Evolutionary conservation across 1,140 invertebrate genomes (phyloP).

Genomic region (Meloidogyne floridensis): DNA sequence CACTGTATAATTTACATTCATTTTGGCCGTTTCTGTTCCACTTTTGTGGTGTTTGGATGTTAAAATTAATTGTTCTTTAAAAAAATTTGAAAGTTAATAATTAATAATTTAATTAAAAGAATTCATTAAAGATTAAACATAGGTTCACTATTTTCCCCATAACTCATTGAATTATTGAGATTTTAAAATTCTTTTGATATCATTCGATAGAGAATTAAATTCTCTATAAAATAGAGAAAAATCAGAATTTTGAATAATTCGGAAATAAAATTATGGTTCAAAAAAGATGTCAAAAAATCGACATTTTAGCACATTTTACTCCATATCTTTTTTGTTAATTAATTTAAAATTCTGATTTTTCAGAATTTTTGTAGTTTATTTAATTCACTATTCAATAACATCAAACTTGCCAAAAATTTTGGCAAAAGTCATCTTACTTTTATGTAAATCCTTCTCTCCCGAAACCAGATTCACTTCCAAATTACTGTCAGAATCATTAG

Average conservation of each 20-base stretch:
- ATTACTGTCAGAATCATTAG: neutral
- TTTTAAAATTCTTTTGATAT: no score
- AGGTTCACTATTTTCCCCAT: no score
- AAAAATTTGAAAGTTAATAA: neutral
- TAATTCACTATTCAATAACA: neutral
- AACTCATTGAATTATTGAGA: no score
- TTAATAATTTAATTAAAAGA: no score
- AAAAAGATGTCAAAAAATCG: neutral
- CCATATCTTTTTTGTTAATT: neutral
- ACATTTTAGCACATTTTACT: neutral
- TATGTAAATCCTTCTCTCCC: neutral
- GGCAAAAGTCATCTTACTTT: neutral
- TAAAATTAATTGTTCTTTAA: neutral
- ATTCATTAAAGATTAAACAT: no score
- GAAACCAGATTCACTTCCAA: constrained; percentile 8
- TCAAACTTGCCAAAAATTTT: neutral
- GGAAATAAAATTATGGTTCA: neutral
- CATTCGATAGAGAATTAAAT: no score
- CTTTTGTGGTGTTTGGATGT: neutral
- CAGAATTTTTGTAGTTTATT: neutral
- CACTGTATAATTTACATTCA: constrained; percentile 4
- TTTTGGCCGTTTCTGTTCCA: neutral
- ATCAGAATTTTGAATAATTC: no score
- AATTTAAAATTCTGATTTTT: neutral
- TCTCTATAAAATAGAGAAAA: no score